Evolutionary conservation across 1,140 invertebrate genomes (phyloP), one percentile per base, ranked within the genome.

Genomic region (Halotydeus destructor): DNA sequence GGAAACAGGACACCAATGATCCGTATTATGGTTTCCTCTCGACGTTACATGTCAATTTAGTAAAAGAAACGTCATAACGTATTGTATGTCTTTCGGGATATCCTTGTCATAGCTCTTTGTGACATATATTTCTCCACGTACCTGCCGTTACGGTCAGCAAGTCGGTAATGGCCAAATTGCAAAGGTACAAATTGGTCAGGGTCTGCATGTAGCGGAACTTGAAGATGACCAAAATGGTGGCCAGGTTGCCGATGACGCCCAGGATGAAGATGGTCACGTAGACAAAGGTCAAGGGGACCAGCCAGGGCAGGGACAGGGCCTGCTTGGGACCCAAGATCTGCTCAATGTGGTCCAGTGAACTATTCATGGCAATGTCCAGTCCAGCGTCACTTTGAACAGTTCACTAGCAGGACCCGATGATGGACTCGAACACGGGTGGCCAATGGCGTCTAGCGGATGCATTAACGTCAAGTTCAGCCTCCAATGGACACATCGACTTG

Each of bases 161-260:
- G 40, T 60, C 58, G 6, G 58, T 52, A 19, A 69, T 51, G 16
- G 69, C 69, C 40, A 71, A 51, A 50, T 62, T 67, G 53, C 71
- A 67, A 16, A 71, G 52, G 45, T 71, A 71, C 39, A 59, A 67
- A 51, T 71, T 70, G 8, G 68, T 71, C 2, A 59, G 58, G 3
- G 63, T 67, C 44, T 64, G 59, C 65, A 67, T 66, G 42, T 58
- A 61, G 27, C 55, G 56, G 44, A 67, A 69, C 24, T 58, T 52
- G n/a, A 41, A 36, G n/a, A 46, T 43, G 5, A 46, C 41, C 12
- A 46, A 28, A 27, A 46, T 46, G 3, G 39, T 42, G 5, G 36
- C 22, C 3, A 30, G 8, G 12, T 72, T 72, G 19, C 70, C 70
- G 9, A 71, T 47, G 0, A 69, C 47, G 3, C 70, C 70, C 1